Evolutionary conservation across 2,113 vertebrate species (phyloP).

Genomic region (Pandion haliaetus): DNA sequence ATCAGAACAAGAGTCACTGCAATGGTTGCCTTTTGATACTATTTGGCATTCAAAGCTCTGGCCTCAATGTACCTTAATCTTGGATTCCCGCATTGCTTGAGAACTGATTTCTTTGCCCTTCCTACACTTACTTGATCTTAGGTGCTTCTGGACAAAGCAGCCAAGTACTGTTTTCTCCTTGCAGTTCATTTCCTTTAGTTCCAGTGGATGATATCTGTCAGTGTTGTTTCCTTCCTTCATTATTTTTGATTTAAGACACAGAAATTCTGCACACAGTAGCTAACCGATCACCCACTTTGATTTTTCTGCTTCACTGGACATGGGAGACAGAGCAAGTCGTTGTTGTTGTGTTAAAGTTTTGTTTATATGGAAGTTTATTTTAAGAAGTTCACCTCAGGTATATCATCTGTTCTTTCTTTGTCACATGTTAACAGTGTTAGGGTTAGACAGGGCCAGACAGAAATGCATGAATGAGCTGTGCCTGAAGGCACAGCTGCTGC

Average conservation of each 20-base stretch:
- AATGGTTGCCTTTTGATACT: background rate
- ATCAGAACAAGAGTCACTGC: background rate
- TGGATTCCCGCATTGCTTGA: background rate
- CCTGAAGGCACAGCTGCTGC: background rate
- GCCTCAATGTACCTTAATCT: background rate
- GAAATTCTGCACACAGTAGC: background rate
- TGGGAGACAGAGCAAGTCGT: background rate
- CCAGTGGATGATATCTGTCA: background rate
- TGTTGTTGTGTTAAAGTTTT: background rate
- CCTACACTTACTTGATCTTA: background rate
- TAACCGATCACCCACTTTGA: background rate
- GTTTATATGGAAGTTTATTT: background rate
- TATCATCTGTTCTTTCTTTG: background rate
- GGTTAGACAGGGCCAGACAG: background rate
- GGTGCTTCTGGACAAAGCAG: background rate
- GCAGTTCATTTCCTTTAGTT: background rate
- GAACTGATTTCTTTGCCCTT: background rate
- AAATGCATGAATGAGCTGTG: background rate
- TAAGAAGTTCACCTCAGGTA: background rate
- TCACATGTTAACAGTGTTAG: background rate
- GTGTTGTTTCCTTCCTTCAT: background rate
- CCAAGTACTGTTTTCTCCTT: background rate
- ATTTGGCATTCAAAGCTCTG: background rate
- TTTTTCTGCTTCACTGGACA: background rate
- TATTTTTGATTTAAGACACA: background rate